These are phyloP conservation scores for Calyptommatus sinebrachiatus DNA, from an alignment of 2,113 vertebrate species.

Conservation along the genomic window DNA sequence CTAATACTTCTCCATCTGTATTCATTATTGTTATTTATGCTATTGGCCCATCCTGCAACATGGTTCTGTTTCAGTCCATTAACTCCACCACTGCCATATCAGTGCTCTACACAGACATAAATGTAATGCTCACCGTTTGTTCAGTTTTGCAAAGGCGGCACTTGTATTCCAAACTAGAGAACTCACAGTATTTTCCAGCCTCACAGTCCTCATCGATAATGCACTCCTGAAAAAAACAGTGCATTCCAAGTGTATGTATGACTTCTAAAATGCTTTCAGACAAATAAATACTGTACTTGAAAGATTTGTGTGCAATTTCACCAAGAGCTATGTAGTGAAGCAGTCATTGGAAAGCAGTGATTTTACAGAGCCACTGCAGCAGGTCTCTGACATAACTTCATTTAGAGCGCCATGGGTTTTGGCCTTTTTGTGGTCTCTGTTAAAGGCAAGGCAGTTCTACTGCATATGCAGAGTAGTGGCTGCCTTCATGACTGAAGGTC, in stretches of 20 bases:
- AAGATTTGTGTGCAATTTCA: background rate
- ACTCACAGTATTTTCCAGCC: conserved; percentile 78
- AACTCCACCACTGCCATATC: background rate
- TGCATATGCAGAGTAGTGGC: no score
- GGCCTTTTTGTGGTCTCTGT: no score
- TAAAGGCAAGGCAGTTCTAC: no score
- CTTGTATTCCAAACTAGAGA: conserved; percentile 72
- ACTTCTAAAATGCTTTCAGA: background rate
- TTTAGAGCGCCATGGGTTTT: background rate
- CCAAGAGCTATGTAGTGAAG: background rate
- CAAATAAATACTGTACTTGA: background rate
- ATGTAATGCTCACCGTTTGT: conserved; percentile 72
- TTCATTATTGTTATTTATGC: background rate
- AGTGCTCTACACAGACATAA: background rate
- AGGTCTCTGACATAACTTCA: no score
- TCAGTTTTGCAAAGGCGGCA: conserved; percentile 82
- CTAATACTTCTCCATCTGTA: background rate
- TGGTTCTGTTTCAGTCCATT: background rate
- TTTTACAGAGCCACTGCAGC: no score
- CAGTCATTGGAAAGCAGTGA: background rate
- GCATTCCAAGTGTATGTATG: background rate
- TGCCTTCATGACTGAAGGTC: no score
- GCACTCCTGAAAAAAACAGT: conserved; percentile 78
- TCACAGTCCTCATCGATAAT: conserved; percentile 85
- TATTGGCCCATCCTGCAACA: background rate